Base-by-base conservation (phyloP, 2,797 vertebrate genomes). In the Gallirallus australis region DNA sequence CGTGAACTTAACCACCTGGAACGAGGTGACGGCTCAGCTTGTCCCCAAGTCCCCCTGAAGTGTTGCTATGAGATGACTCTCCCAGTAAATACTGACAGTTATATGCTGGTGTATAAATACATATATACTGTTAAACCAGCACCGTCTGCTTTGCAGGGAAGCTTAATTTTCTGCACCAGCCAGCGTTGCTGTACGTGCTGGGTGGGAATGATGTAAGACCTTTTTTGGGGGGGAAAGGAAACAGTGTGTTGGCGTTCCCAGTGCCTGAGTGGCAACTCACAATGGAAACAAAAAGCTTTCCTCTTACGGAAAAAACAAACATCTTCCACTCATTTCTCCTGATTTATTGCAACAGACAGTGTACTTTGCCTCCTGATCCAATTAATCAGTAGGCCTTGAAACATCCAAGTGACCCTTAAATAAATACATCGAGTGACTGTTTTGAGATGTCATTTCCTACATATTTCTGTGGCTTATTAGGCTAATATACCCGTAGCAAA, bases 321-420 rank as follows among this genome's bases (percentile, higher is more conserved):
- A 14, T 81, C 87, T 94, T 84, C 84, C 63, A 68, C 81, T 94
- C 83, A 53, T 88, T 85, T 75, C 61, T 91, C 84, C 59, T 96
- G 94, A 97, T 97, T 94, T 97, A 98, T 94, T 90, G 50, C 75
- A 97, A 90, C 68, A 97, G 98, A 97, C 96, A 94, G 93, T 88
- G 93, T 89, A 96, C 97, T 98, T 95, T 97, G 97, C 98, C 97
- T 97, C 82, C 94, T 78, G 94, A 98, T 98, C 98, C 96, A 97
- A 98, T 98, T 99, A 98, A 96, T 86, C 95, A 87, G 91, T 76
- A 96, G 97, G 97, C 98, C 98, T 95, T 98, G 96, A 98, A 98
- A 98, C 96, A 87, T 97, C 93, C 92, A 95, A 94, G 83, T 89
- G 97, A 97, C 89, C 93, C 91, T 91, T 86, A 86, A 90, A 94